Percentiles rank a stretch among this genome's conserved stretches.
These are phyloP conservation scores for Chlorops oryzae DNA, from an alignment of 1,140 invertebrate genomes.

Conservation along the genomic window DNA sequence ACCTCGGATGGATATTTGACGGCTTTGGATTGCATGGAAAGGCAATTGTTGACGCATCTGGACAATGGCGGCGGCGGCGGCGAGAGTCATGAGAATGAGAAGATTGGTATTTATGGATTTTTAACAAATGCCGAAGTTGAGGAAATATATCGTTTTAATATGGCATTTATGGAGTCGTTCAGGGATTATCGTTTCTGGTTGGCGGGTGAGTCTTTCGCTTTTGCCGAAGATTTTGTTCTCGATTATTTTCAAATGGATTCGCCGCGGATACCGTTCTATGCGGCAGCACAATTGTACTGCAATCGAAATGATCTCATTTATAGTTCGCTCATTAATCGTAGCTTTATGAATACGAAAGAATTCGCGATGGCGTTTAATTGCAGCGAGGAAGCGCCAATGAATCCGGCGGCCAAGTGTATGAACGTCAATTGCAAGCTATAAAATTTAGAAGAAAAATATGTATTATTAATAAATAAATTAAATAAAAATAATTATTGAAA, in stretches of 20 bases:
- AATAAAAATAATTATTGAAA: too few relatives aligned
- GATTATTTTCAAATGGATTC: slow-evolving; percentile 31
- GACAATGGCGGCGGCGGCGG: slow-evolving; percentile 12
- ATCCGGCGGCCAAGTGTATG: slow-evolving; percentile 36
- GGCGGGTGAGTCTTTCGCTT: slow-evolving; percentile 35
- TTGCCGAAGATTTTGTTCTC: slow-evolving; percentile 36
- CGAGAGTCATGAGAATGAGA: neutral
- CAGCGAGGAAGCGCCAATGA: slow-evolving; percentile 20
- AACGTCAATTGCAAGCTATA: too few relatives aligned
- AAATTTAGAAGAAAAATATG: too few relatives aligned
- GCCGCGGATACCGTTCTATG: slow-evolving; percentile 33
- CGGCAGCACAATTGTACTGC: slow-evolving; percentile 35
- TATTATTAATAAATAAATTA: too few relatives aligned
- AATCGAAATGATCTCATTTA: slow-evolving; percentile 27
- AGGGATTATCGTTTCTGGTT: slow-evolving; percentile 37
- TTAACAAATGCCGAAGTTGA: slow-evolving; percentile 21
- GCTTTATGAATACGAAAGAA: slow-evolving; percentile 35
- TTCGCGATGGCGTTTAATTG: slow-evolving; percentile 37
- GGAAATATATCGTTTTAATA: slow-evolving; percentile 31
- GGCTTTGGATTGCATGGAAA: slow-evolving; percentile 34
- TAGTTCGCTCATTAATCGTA: slow-evolving; percentile 28
- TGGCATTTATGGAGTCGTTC: slow-evolving; percentile 25
- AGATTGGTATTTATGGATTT: neutral
- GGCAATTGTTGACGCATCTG: slow-evolving; percentile 19
- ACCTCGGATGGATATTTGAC: slow-evolving; percentile 36